Base-by-base conservation (phyloP, 2,888 invertebrate genomes). In the Orgyia antiqua region DNA sequence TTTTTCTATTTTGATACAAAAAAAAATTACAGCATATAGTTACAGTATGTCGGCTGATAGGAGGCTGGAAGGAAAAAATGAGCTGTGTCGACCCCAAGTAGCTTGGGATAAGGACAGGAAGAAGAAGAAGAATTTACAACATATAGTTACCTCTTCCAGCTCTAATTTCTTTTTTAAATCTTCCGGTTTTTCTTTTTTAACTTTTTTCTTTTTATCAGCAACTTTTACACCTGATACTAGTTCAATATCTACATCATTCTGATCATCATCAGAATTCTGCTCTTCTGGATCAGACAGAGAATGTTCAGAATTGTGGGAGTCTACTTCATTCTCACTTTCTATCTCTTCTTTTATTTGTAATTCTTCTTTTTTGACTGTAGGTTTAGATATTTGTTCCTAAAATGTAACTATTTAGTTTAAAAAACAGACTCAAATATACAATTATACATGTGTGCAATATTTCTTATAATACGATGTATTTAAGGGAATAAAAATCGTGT, bases 101-200 rank as follows among this genome's bases (percentile, higher is more conserved):
- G n/a, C n/a, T n/a, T n/a, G n/a, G n/a, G n/a, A n/a, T n/a, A n/a
- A n/a, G n/a, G n/a, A n/a, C n/a, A n/a, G n/a, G n/a, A n/a, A n/a
- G n/a, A n/a, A n/a, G n/a, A n/a, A n/a, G n/a, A n/a, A n/a, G n/a
- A n/a, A n/a, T n/a, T n/a, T 12, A 6, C 1, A 7, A 17, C 1
- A 15, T 17, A 17, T 17, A 27, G 9, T 5, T 43, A 83, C 86
- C 68, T 87, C 79, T 54, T 82, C 79, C 1, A 69, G 29, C 39
- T 74, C 74, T 40, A 86, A 68, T 63, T 84, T 87, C 46, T 78
- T 87, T 46, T 83, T 88, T 60, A 78, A 80, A 58, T 68, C 88
- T 46, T 68, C 86, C 29, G 68, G 68, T 57, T 61, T 79, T 33
- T 60, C 71, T 64, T 74, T 88, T 45, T 61, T 87, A 54, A 46